Base-by-base conservation (phyloP, 2,797 vertebrate genomes). In the Premnoplex brunnescens region DNA sequence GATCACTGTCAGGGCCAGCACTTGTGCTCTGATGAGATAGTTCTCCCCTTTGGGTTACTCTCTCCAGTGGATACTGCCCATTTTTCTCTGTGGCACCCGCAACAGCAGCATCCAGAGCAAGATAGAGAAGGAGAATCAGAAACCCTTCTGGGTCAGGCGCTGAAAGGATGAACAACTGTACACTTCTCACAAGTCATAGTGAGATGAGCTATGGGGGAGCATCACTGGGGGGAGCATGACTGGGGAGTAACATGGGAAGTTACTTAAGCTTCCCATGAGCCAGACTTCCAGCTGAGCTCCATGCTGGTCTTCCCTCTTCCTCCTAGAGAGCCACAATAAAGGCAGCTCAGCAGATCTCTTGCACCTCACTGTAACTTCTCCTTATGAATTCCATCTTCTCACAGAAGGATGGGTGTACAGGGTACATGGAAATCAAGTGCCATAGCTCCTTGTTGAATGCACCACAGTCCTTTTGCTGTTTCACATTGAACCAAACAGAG, bases 1-100 rank as follows among this genome's bases (percentile, higher is more conserved):
- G 54, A 95, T 92, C 95, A 96, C 60, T 80, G 82, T 60, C 90
- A 91, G 77, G 66, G 93, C 55, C 93, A 94, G 94, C 77, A 79
- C 36, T 62, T 78, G 91, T 89, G 88, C 88, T 95, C 95, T 19
- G 0, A 55, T 59, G 72, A 92, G 63, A 92, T 48, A 59, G 71
- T 76, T 43, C 51, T 76, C 48, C 34, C 68, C 37, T 14, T 44
- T 52, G 66, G 72, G 72, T 72, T 81, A 77, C 62, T 84, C 89
- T 46, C 71, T 84, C 28, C 46, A 67, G 62, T 64, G 71, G 63
- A 73, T 43, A 56, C 62, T 86, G 66, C 54, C 66, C 59, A 51
- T 72, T 94, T 95, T 91, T 55, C 44, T 88, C 55, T 88, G 90
- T 58, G 81, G 55, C 71, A 92, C 69, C 76, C 60, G 30, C 1